A percentile compares a stretch with the other conserved stretches of the same genome.
Conservation (phyloP, 2,888 invertebrate species). For the Cataglyphis cursor region DNA sequence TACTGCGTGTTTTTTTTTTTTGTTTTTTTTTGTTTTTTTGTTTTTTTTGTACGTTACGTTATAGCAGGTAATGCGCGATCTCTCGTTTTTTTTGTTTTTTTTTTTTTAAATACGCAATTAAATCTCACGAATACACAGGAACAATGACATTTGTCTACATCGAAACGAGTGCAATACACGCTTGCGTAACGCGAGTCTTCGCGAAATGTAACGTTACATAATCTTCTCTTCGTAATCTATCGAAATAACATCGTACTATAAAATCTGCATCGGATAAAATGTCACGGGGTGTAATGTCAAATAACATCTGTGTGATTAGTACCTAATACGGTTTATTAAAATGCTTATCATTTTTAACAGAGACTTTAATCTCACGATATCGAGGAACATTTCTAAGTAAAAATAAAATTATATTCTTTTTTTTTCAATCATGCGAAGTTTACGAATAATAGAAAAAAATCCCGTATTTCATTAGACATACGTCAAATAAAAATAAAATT, state of each 20-base stretch:
- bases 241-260: background rate
- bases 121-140: constrained; percentile 22
- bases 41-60: background rate
- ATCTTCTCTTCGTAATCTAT: constrained; percentile 22
- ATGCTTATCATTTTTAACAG: constrained; percentile 24
- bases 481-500: no score
- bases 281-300: constrained; percentile 9
- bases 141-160: constrained; percentile 28
- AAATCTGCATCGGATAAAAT: background rate
- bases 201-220: constrained; percentile 29
- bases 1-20: background rate
- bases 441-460: background rate
- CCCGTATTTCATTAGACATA: no score
- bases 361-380: constrained; percentile 4
- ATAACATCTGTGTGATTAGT: constrained; percentile 7
- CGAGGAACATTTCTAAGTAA: constrained; percentile 6
- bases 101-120: constrained; percentile 37
- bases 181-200: background rate
- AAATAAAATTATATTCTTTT: background rate
- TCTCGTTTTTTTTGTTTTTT: background rate
- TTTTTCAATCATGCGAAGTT: background rate
- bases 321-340: constrained; percentile 21
- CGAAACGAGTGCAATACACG: constrained; percentile 2
- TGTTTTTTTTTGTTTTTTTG: no score
- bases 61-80: background rate